Percentiles rank a stretch among this genome's conserved stretches.
Evolutionary conservation across 2,888 invertebrate species (phyloP).

Genomic region (Ornithoptera priamus): DNA sequence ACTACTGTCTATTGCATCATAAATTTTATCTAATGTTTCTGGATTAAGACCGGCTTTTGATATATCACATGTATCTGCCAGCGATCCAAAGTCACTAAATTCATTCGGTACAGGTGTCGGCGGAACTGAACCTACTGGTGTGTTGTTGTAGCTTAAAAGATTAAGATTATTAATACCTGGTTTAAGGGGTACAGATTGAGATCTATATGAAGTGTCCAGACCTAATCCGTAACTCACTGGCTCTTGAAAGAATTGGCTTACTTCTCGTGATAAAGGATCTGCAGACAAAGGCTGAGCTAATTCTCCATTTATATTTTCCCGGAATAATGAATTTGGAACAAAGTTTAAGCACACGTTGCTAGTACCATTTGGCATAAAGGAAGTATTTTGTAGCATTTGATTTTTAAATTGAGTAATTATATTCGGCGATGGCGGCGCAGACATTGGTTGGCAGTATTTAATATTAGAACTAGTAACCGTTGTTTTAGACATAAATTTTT

Average conservation of each 20-base stretch:
- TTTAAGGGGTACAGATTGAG: conserved; percentile 89
- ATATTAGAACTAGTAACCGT: conserved; percentile 51
- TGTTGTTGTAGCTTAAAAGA: conserved; percentile 68
- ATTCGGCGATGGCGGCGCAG: conserved; percentile 85
- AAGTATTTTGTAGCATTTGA: conserved; percentile 71
- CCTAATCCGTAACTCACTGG: conserved; percentile 64
- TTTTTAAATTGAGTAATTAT: conserved; percentile 73
- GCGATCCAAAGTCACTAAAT: conserved; percentile 85
- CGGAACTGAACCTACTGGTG: conserved; percentile 83
- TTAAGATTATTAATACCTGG: conserved; percentile 73
- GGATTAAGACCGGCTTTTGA: conserved; percentile 75
- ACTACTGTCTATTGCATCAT: conserved; percentile 81
- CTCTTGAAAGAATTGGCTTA: conserved; percentile 82
- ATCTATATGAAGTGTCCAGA: conserved; percentile 77
- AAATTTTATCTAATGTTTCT: conserved; percentile 83
- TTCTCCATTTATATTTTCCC: conserved; percentile 71
- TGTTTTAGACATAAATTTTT: conserved; percentile 62
- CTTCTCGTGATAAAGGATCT: conserved; percentile 79
- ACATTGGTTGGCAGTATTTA: conserved; percentile 79
- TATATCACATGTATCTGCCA: conserved; percentile 79
- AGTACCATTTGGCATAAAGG: conserved; percentile 60
- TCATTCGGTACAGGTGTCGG: conserved; percentile 86
- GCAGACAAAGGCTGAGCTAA: conserved; percentile 63
- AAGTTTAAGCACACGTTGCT: conserved; percentile 70
- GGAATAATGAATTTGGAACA: conserved; percentile 63